Percentiles rank a stretch among this genome's conserved stretches.
Conservation (phyloP, 2,797 vertebrate species). For the Pampus argenteus region DNA sequence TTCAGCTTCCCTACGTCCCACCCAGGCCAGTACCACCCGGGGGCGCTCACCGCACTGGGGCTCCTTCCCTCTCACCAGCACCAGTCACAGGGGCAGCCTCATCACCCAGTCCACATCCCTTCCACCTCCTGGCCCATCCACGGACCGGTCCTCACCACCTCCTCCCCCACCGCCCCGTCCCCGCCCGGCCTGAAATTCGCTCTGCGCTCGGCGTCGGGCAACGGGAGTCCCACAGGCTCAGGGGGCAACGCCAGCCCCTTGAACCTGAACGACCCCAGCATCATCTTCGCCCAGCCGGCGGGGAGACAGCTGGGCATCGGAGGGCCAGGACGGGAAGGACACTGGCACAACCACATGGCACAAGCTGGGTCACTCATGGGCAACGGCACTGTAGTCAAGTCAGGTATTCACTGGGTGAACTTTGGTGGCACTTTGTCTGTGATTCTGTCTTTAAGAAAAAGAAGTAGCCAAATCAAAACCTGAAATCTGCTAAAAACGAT, state of each 20-base stretch:
- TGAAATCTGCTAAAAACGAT: no score
- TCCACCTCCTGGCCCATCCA: conserved; percentile 94
- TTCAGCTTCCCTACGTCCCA: conserved; percentile 92
- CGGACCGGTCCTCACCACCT: conserved; percentile 88
- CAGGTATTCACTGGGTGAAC: conserved; percentile 88
- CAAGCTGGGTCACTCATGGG: conserved; percentile 92
- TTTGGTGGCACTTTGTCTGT: conserved; percentile 29
- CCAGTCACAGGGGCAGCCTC: conserved; percentile 78
- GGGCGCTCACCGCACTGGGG: conserved; percentile 88
- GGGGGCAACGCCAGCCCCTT: conserved; percentile 84
- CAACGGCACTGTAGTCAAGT: conserved; percentile 93
- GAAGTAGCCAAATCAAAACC: no score
- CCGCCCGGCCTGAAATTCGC: conserved; percentile 88
- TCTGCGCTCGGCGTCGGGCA: conserved; percentile 82
- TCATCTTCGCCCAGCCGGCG: conserved; percentile 98
- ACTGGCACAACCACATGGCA: conserved; percentile 92
- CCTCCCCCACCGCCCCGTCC: conserved; percentile 82
- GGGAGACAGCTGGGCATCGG: conserved; percentile 87
- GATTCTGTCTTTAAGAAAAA: conserved; percentile 12
- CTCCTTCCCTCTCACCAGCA: conserved; percentile 90
- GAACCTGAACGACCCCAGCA: conserved; percentile 98
- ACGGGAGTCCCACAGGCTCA: conserved; percentile 70
- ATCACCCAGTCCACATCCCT: conserved; percentile 82
- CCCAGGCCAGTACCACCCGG: conserved; percentile 90
- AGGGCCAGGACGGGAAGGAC: conserved; percentile 89